Evolutionary conservation across 2,113 vertebrate species (phyloP).

Genomic region (Aldabrachelys gigantea): DNA sequence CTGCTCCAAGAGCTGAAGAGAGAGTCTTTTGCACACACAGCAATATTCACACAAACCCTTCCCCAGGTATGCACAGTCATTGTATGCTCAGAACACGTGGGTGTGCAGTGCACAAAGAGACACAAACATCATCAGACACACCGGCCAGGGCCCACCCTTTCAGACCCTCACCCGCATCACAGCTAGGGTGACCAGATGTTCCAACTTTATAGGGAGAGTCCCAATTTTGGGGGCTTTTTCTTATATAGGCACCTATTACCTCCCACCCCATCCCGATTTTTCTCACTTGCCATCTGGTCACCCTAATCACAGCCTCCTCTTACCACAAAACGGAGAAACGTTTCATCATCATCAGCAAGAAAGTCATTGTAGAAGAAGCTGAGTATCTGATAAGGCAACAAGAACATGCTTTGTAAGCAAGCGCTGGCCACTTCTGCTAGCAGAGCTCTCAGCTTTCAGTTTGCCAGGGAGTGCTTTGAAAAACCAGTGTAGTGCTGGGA

Average conservation of each 20-base stretch:
- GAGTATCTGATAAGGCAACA: slow-evolving; percentile 72
- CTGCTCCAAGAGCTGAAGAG: not conserved
- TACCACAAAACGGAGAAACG: slow-evolving; percentile 77
- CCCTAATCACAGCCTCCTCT: not conserved
- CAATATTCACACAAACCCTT: not conserved
- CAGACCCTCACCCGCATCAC: not conserved
- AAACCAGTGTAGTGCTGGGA: not conserved
- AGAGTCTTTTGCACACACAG: not conserved
- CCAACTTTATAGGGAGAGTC: no score
- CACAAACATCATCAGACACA: not conserved
- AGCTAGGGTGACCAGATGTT: no score
- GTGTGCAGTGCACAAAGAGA: not conserved
- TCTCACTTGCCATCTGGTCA: no score
- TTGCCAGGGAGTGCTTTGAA: not conserved
- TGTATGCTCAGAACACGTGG: not conserved
- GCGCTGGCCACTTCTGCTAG: not conserved
- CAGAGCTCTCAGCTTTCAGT: not conserved
- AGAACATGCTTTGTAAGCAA: not conserved
- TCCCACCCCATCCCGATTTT: no score
- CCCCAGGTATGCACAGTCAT: not conserved
- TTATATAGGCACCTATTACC: no score
- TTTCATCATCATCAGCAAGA: slow-evolving; percentile 73
- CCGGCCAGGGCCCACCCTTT: no score
- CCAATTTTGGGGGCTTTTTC: no score
- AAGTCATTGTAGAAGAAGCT: slow-evolving; percentile 72